phyloP scores from a whole-genome alignment of 2,797 vertebrate species.

The Melanotaenia trifasciata region DNA sequence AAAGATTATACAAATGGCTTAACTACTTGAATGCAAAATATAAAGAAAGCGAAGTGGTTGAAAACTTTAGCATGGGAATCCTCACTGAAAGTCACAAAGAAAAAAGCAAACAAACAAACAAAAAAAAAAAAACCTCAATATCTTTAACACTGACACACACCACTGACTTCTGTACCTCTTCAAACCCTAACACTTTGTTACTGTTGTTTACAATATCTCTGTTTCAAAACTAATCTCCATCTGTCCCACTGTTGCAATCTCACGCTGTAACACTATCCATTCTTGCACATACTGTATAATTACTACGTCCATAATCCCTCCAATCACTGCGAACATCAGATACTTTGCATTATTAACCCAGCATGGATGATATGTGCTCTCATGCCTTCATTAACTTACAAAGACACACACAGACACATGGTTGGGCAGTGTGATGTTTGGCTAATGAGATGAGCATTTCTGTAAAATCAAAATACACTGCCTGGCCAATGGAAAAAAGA shows the following conservation, averaged over 20 bases:
- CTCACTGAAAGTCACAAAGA: background rate
- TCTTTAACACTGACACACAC: background rate
- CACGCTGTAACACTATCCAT: conserved; percentile 54
- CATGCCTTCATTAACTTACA: conserved; percentile 68
- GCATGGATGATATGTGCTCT: conserved; percentile 69
- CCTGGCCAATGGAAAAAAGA: too few relatives aligned
- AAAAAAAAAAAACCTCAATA: conserved; percentile 2
- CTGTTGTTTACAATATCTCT: conserved; percentile 1
- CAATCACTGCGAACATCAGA: conserved; percentile 74
- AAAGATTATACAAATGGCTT: background rate
- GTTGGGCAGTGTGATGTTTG: conserved; percentile 35
- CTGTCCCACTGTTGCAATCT: conserved; percentile 46
- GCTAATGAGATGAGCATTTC: background rate
- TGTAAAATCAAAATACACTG: conserved; percentile 28
- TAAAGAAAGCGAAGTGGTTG: background rate
- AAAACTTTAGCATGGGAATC: background rate
- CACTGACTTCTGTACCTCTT: too few relatives aligned
- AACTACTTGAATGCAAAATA: background rate
- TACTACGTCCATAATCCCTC: conserved; percentile 71
- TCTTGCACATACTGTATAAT: conserved; percentile 72
- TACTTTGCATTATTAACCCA: conserved; percentile 73
- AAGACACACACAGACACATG: conserved; percentile 47
- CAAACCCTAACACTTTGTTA: background rate
- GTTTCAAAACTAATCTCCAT: conserved; percentile 54
- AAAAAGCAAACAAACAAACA: background rate